A percentile compares a stretch with the other conserved stretches of the same genome.
Evolutionary conservation across 2,888 invertebrate genomes (phyloP).

Genomic region (Chymomyza procnemis): DNA sequence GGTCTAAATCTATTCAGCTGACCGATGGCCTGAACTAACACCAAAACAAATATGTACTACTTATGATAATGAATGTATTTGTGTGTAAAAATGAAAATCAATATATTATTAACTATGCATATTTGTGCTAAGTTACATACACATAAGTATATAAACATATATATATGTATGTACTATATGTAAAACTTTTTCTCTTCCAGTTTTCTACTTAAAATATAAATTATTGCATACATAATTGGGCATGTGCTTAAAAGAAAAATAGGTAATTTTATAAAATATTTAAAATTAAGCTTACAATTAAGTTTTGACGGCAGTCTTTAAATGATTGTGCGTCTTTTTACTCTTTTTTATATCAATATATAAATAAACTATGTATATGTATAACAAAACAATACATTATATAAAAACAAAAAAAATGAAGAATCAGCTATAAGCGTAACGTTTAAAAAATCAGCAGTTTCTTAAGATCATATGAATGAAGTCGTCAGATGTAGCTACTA

Average conservation of each 20-base stretch:
- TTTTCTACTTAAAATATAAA: conserved; percentile 34
- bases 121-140: conserved; percentile 3
- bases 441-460: not conserved
- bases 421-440: not conserved
- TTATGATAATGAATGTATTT: not conserved
- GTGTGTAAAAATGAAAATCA: not conserved
- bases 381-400: not conserved
- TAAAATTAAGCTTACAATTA: conserved; percentile 33
- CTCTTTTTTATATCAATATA: conserved; percentile 48
- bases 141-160: conserved; percentile 14
- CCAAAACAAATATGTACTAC: not conserved
- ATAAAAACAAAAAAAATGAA: not conserved
- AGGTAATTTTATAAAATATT: not conserved
- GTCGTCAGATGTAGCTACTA: not conserved
- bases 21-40: not conserved
- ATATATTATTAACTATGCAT: conserved; percentile 9
- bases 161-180: conserved; percentile 7
- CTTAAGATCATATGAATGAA: not conserved
- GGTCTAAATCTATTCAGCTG: not conserved
- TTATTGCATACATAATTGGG: not conserved
- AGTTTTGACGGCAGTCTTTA: conserved; percentile 35
- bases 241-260: not conserved
- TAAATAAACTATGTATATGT: conserved; percentile 4
- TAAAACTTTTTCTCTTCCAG: conserved; percentile 44
- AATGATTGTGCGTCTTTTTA: conserved; percentile 47